phyloP scores from a whole-genome alignment of 2,888 invertebrate genomes.

The Leptura quadrifasciata region DNA sequence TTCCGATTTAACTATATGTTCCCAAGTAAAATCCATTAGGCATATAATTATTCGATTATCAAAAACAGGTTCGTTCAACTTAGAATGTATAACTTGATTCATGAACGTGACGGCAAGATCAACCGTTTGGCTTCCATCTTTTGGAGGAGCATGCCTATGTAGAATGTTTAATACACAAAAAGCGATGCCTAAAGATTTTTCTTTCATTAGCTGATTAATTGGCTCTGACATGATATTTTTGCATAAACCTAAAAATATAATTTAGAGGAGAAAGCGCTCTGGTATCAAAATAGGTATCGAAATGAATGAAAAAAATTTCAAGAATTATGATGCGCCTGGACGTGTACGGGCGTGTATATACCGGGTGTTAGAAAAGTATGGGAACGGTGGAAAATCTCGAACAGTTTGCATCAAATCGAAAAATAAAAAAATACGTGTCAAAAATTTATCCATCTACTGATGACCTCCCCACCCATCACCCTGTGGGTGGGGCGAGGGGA shows the following conservation, averaged over 20 bases:
- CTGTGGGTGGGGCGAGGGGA: no score
- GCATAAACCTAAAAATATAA: conserved; percentile 22
- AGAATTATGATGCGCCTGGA: no score
- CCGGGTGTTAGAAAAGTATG: no score
- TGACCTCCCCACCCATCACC: no score
- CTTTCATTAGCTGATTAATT: conserved; percentile 3
- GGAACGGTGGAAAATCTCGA: no score
- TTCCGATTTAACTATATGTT: conserved; percentile 65
- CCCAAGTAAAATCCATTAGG: conserved; percentile 72
- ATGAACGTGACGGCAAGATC: conserved; percentile 49
- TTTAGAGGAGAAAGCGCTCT: no score
- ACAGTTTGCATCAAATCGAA: no score
- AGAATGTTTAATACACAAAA: conserved; percentile 25
- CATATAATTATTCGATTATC: conserved; percentile 71
- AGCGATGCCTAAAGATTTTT: conserved; percentile 28
- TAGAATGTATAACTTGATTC: conserved; percentile 53
- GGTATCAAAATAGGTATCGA: no score
- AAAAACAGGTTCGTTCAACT: conserved; percentile 64
- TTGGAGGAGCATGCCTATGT: conserved; percentile 6
- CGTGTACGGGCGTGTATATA: no score
- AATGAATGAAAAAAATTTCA: no score
- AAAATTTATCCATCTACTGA: no score
- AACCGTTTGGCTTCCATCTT: not conserved
- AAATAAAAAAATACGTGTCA: no score
- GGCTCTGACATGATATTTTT: not conserved